Conservation (phyloP, 2,113 vertebrate genomes). For the Dissostichus mawsoni region DNA sequence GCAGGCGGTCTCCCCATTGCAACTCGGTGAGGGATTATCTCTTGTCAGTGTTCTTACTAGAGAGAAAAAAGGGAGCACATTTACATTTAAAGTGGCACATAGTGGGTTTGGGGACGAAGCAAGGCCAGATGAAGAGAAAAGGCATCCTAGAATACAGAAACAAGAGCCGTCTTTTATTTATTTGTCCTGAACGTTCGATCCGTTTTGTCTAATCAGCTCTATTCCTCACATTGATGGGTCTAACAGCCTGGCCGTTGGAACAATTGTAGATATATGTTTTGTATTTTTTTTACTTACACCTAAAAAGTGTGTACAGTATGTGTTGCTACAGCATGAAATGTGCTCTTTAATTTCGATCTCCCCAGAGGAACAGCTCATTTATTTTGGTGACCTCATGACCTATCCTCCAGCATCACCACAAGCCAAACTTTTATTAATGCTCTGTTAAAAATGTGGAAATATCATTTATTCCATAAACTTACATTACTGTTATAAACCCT, state of each 20-base stretch:
- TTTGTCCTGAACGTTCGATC: conserved; percentile 59
- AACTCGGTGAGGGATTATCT: conserved; percentile 77
- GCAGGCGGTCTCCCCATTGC: conserved; percentile 55
- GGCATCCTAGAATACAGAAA: conserved; percentile 64
- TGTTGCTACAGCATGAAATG: conserved; percentile 28
- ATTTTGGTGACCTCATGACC: conserved; percentile 24
- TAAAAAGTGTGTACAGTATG: conserved; percentile 27
- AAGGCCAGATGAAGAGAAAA: conserved; percentile 61
- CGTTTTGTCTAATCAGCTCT: conserved; percentile 50
- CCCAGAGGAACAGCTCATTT: background rate
- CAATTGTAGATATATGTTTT: background rate
- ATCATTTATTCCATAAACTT: conserved; percentile 19
- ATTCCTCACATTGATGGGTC: conserved; percentile 32
- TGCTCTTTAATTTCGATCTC: conserved; percentile 25
- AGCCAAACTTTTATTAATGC: conserved; percentile 20
- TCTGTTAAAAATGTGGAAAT: conserved; percentile 10
- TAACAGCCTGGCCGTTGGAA: conserved; percentile 13
- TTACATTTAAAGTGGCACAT: conserved; percentile 84
- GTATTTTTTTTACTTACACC: conserved; percentile 1
- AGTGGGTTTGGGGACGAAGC: conserved; percentile 58
- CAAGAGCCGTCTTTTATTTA: conserved; percentile 56
- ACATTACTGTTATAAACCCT: conserved; percentile 6
- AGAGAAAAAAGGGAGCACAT: conserved; percentile 60
- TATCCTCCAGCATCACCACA: conserved; percentile 14
- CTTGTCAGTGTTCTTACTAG: conserved; percentile 69